Conservation (phyloP, 2,888 invertebrate genomes). For the Meganola albula region DNA sequence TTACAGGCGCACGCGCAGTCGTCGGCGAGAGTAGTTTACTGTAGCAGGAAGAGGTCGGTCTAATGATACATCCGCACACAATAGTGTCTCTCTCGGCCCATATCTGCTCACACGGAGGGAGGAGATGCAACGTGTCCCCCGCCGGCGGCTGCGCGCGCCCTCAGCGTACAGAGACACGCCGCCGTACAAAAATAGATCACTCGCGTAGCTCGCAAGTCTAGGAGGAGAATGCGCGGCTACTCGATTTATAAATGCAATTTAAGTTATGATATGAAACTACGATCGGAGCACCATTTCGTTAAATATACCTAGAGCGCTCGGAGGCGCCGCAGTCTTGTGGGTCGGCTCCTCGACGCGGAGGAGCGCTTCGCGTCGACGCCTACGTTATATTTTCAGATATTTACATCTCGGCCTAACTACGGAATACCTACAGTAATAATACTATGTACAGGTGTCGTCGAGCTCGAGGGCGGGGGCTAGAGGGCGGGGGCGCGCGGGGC, state of each 20-base stretch:
- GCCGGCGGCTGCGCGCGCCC: not conserved
- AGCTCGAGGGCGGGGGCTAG: constrained; percentile 4
- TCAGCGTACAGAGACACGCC: constrained; percentile 5
- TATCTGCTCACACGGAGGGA: not conserved
- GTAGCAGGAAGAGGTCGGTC: not conserved
- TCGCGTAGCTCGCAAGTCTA: constrained; percentile 49
- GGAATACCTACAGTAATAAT: constrained; percentile 13
- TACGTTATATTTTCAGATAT: constrained; percentile 11
- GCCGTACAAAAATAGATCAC: constrained; percentile 68
- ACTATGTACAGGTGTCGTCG: constrained; percentile 15
- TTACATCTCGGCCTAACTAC: constrained; percentile 24
- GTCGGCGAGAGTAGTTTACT: not conserved
- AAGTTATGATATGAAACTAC: constrained; percentile 69
- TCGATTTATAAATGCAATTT: constrained; percentile 58
- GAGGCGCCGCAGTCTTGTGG: not conserved
- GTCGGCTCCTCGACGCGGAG: not conserved
- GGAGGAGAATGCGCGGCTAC: constrained; percentile 48
- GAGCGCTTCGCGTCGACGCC: not conserved
- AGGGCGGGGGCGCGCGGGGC: constrained; percentile 21
- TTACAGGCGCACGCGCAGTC: constrained; percentile 3
- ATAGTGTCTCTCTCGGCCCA: not conserved
- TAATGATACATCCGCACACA: not conserved
- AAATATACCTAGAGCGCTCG: constrained; percentile 21
- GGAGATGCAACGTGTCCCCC: not conserved
- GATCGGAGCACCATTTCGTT: constrained; percentile 67